These are phyloP conservation scores for Sitta carolinensis DNA, from an alignment of 2,797 vertebrate species.

Conservation along the genomic window DNA sequence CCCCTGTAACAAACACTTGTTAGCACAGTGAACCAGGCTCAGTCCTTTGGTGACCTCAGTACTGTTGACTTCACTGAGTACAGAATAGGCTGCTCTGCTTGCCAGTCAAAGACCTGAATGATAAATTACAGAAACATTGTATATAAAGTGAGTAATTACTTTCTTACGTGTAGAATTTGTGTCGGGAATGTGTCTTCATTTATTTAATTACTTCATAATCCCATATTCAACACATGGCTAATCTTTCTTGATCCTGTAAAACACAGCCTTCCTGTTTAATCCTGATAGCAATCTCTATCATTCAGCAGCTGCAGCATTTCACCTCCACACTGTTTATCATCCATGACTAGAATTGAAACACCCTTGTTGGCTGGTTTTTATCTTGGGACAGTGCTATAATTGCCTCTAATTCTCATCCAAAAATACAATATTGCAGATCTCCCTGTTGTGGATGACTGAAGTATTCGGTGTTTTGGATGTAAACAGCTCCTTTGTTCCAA, in stretches of 20 bases:
- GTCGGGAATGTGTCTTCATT: constrained; percentile 57
- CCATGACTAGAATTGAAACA: constrained; percentile 50
- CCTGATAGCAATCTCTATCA: constrained; percentile 55
- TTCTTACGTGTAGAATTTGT: constrained; percentile 9
- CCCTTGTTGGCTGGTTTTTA: not conserved
- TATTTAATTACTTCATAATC: constrained; percentile 66
- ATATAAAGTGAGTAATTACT: not conserved
- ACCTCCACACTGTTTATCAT: constrained; percentile 45
- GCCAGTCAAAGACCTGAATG: not conserved
- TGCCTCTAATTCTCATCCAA: constrained; percentile 3
- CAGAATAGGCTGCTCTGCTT: not conserved
- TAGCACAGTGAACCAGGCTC: not conserved
- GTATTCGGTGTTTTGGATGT: not conserved
- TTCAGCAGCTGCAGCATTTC: constrained; percentile 49
- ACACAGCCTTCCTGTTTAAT: constrained; percentile 51
- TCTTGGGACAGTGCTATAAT: constrained; percentile 2
- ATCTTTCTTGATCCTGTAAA: constrained; percentile 63
- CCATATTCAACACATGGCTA: constrained; percentile 46
- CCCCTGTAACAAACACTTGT: not conserved
- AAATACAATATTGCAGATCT: not conserved
- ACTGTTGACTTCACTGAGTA: not conserved
- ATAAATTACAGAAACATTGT: not conserved
- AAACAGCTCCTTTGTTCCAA: not conserved
- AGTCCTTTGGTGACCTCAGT: not conserved
- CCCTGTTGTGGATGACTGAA: not conserved